These are phyloP conservation scores for Lemur catta DNA, from an alignment of 2,797 vertebrate genomes.

Conservation along the genomic window DNA sequence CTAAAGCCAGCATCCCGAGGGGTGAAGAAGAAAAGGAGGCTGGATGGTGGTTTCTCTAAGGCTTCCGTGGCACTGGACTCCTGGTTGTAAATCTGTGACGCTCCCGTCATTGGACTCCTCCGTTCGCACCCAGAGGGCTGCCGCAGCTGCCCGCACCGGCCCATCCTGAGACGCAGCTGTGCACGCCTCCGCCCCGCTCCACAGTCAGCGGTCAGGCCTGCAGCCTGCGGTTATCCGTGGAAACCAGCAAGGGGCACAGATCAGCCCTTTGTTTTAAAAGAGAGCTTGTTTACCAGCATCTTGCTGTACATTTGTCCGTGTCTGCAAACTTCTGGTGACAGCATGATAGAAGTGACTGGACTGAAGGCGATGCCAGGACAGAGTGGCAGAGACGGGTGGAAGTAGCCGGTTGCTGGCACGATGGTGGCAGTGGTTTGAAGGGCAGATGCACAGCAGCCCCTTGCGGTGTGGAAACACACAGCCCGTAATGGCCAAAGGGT, in stretches of 20 bases:
- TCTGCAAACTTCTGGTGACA: neutral
- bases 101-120: neutral
- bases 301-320: rapidly evolving
- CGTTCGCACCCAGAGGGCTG: rapidly evolving
- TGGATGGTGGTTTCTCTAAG: neutral
- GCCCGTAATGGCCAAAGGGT: no score
- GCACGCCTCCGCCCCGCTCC: neutral
- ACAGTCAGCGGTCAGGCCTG: rapidly evolving
- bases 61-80: neutral
- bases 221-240: rapidly evolving
- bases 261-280: neutral
- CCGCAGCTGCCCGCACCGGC: rapidly evolving
- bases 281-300: rapidly evolving
- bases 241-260: neutral
- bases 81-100: no score
- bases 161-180: no score
- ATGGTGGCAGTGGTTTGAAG: neutral
- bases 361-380: rapidly evolving
- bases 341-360: neutral
- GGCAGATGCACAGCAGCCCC: rapidly evolving
- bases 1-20: neutral
- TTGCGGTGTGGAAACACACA: neutral
- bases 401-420: rapidly evolving
- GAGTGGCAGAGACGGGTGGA: rapidly evolving
- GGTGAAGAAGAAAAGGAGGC: neutral